Evolutionary conservation across 2,888 invertebrate species (phyloP).

Genomic region (Dynastes grantii): DNA sequence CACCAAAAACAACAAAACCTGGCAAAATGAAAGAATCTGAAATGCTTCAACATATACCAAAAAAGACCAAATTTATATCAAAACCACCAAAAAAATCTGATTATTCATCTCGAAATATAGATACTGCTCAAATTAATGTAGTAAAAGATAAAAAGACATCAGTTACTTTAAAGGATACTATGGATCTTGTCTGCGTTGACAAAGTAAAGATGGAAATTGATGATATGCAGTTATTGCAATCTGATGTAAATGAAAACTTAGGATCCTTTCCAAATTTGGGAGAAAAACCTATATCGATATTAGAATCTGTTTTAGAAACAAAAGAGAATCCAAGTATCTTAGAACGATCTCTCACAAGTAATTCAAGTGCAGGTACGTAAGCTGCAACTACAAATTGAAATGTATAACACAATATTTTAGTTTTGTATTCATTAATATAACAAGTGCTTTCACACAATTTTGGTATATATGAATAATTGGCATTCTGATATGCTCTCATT

Average conservation of each 20-base stretch:
- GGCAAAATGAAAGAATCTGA: slow-evolving; percentile 44
- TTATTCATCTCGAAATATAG: slow-evolving; percentile 40
- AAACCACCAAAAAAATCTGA: slow-evolving; percentile 49
- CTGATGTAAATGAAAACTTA: slow-evolving; percentile 58
- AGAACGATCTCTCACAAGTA: slow-evolving; percentile 63
- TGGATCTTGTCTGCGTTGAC: slow-evolving; percentile 48
- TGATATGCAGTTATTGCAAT: slow-evolving; percentile 57
- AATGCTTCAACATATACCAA: slow-evolving; percentile 28
- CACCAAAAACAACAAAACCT: slow-evolving; percentile 40
- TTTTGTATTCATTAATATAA: too few relatives aligned
- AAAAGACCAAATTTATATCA: slow-evolving; percentile 46
- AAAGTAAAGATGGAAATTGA: slow-evolving; percentile 56
- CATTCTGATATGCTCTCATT: too few relatives aligned
- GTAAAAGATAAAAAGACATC: slow-evolving; percentile 51
- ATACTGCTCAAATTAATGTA: slow-evolving; percentile 48
- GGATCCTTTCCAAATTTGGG: slow-evolving; percentile 57
- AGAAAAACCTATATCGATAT: slow-evolving; percentile 64
- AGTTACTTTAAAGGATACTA: slow-evolving; percentile 44
- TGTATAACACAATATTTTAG: background rate
- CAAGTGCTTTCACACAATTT: too few relatives aligned
- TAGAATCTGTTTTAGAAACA: slow-evolving; percentile 67
- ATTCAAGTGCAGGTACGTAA: slow-evolving; percentile 38
- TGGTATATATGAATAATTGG: too few relatives aligned
- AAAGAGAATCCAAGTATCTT: slow-evolving; percentile 67
- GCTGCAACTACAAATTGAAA: background rate